Evolutionary conservation across 1,140 invertebrate genomes (phyloP).

Genomic region (Dufourea novaeangliae): DNA sequence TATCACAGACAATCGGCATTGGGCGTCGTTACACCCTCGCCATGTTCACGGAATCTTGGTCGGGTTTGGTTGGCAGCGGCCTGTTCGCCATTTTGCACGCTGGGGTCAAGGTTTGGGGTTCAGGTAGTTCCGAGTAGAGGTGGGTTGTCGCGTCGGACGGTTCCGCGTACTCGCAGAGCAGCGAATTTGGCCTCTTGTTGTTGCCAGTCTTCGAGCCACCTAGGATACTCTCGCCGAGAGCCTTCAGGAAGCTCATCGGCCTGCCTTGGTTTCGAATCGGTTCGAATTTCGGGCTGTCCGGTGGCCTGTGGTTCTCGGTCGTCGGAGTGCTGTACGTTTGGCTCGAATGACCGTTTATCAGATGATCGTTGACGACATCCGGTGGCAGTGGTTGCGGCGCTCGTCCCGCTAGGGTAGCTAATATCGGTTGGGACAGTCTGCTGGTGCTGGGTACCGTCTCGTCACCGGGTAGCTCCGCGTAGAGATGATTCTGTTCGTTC

Average conservation of each 20-base stretch:
- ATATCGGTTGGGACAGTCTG: constrained; percentile 77
- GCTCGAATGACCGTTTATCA: constrained; percentile 53
- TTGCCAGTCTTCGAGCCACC: constrained; percentile 58
- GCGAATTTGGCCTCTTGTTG: constrained; percentile 81
- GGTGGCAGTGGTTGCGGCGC: constrained; percentile 74
- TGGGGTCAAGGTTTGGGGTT: constrained; percentile 81
- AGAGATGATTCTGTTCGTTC: constrained; percentile 80
- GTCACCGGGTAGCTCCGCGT: constrained; percentile 81
- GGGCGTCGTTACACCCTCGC: constrained; percentile 68
- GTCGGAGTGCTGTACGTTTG: constrained; percentile 2
- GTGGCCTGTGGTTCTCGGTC: constrained; percentile 10
- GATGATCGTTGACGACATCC: constrained; percentile 71
- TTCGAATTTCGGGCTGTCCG: constrained; percentile 45
- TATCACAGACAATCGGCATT: constrained; percentile 70
- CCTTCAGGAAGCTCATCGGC: constrained; percentile 77
- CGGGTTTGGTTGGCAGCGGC: constrained; percentile 86
- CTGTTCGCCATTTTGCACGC: constrained; percentile 85
- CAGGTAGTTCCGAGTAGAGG: constrained; percentile 87
- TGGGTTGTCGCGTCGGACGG: constrained; percentile 86
- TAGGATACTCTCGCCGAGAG: constrained; percentile 76
- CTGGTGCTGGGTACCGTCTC: constrained; percentile 79
- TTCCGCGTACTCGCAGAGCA: constrained; percentile 87
- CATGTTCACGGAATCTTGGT: constrained; percentile 71
- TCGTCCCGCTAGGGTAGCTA: constrained; percentile 65
- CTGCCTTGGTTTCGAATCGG: constrained; percentile 59